Evolutionary conservation across 2,113 vertebrate genomes (phyloP).

Genomic region (Sorex fumeus): DNA sequence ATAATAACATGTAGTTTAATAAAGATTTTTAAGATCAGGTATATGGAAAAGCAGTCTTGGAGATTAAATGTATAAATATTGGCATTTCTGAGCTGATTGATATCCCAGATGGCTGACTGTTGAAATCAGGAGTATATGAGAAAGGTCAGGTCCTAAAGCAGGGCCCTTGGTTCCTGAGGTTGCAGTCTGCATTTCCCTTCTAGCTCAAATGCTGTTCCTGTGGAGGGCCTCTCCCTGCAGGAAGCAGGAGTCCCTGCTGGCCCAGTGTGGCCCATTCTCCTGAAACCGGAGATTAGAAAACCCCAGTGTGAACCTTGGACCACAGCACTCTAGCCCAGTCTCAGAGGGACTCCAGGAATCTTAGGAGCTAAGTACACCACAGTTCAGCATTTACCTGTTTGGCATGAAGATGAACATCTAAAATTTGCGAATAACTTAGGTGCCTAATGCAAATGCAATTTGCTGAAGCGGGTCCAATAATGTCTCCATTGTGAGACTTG

Average conservation of each 20-base stretch:
- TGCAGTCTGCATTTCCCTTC: background rate
- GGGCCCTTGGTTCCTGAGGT: background rate
- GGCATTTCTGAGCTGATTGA: conserved; percentile 26
- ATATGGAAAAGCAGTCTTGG: background rate
- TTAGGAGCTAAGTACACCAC: conserved; percentile 23
- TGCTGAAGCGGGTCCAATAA: too few relatives aligned
- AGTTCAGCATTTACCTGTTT: background rate
- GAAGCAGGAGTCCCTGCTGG: too few relatives aligned
- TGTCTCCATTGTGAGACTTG: too few relatives aligned
- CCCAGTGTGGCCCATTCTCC: background rate
- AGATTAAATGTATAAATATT: conserved; percentile 28
- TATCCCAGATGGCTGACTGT: conserved; percentile 2
- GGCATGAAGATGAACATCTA: conserved; percentile 56
- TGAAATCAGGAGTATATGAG: conserved; percentile 30
- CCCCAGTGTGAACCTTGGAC: background rate
- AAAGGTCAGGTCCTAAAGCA: conserved; percentile 16
- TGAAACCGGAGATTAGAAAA: background rate
- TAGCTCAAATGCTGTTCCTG: too few relatives aligned
- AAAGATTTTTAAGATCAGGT: background rate
- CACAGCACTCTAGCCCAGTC: background rate
- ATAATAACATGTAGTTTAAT: conserved; percentile 16
- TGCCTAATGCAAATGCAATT: background rate
- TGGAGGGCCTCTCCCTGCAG: background rate
- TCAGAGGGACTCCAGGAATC: background rate
- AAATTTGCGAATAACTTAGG: conserved; percentile 24